These are phyloP conservation scores for Pachypanchax playfairii DNA, from an alignment of 2,113 vertebrate species.

Conservation along the genomic window DNA sequence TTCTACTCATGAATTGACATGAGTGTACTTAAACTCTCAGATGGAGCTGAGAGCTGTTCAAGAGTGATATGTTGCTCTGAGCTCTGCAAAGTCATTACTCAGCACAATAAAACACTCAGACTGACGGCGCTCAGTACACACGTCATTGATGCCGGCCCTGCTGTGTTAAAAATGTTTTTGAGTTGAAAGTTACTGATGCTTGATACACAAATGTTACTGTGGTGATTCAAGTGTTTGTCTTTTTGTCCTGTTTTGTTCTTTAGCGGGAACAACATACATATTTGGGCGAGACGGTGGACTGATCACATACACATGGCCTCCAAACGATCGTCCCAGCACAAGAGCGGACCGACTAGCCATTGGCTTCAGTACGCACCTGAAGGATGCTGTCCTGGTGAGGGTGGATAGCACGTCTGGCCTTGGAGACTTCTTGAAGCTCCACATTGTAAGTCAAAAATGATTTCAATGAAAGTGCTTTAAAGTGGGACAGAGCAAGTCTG, in stretches of 20 bases:
- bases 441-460: conserved; percentile 90
- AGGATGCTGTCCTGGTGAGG: conserved; percentile 93
- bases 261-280: conserved; percentile 98
- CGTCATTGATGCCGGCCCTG: conserved; percentile 15
- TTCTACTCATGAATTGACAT: conserved; percentile 49
- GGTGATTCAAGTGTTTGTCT: conserved; percentile 11
- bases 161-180: conserved; percentile 42
- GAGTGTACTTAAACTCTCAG: conserved; percentile 62
- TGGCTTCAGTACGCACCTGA: conserved; percentile 97
- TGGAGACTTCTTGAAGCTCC: conserved; percentile 98
- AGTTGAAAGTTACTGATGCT: conserved; percentile 42
- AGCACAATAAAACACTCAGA: conserved; percentile 54
- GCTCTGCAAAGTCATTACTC: conserved; percentile 59
- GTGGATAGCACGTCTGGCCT: conserved; percentile 98
- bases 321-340: conserved; percentile 97
- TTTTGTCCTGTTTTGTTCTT: not conserved
- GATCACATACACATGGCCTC: conserved; percentile 98
- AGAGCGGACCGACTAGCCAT: conserved; percentile 96
- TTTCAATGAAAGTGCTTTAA: not conserved
- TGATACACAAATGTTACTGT: not conserved
- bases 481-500: not conserved
- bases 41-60: conserved; percentile 54
- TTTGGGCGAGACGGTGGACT: conserved; percentile 98
- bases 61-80: conserved; percentile 55
- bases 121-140: conserved; percentile 31